Evolutionary conservation across 2,888 invertebrate species (phyloP).

Genomic region (Cosmia pyralina): DNA sequence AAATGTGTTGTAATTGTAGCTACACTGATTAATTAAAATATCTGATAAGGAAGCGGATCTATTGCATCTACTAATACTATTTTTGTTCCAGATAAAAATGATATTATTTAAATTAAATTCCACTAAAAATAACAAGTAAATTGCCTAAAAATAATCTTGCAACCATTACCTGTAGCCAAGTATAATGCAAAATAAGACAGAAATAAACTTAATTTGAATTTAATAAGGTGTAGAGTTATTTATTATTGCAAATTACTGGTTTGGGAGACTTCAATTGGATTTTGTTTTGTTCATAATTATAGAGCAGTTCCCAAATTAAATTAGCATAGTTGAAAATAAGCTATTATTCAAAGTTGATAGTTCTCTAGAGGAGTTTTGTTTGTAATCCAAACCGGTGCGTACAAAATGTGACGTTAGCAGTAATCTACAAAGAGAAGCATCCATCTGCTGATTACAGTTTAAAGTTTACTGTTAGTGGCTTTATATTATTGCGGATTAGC

Average conservation of each 20-base stretch:
- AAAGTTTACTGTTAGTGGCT: conserved; percentile 19
- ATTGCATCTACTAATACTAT: background rate
- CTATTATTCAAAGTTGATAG: conserved; percentile 7
- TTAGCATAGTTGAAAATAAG: conserved; percentile 5
- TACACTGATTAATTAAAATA: conserved; percentile 24
- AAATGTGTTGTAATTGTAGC: background rate
- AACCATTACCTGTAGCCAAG: background rate
- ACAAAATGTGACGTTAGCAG: background rate
- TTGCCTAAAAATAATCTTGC: background rate
- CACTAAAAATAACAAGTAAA: background rate
- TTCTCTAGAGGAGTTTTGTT: background rate
- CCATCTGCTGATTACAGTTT: conserved; percentile 3
- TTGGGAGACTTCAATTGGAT: conserved; percentile 8
- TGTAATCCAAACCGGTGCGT: background rate
- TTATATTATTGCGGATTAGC: background rate
- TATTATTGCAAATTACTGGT: conserved; percentile 52
- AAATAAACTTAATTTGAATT: conserved; percentile 22
- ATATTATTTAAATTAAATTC: background rate
- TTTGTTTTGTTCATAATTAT: conserved; percentile 41
- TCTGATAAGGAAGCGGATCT: conserved; percentile 2
- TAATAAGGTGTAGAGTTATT: conserved; percentile 44
- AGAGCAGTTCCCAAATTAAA: conserved; percentile 22
- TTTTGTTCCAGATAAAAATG: background rate
- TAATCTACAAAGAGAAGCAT: background rate
- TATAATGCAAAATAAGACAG: conserved; percentile 26